Evolutionary conservation across 2,888 invertebrate species (phyloP).

Genomic region (Salticus scenicus): DNA sequence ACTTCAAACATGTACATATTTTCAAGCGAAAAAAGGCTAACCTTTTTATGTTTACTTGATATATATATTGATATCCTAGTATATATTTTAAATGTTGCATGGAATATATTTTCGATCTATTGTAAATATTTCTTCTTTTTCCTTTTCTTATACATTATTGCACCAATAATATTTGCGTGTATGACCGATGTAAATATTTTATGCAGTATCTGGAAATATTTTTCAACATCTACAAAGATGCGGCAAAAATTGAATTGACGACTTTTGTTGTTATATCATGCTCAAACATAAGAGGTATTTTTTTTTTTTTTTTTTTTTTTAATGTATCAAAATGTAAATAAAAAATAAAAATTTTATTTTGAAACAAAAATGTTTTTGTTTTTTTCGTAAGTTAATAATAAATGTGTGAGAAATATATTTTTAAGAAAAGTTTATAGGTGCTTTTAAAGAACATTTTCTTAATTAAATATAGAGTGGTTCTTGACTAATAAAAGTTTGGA

Average conservation of each 20-base stretch:
- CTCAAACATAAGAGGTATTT: background rate
- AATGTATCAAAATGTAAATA: background rate
- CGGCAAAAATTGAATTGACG: too few relatives aligned
- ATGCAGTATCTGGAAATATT: background rate
- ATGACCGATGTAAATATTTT: background rate
- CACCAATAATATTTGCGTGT: background rate
- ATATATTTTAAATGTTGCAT: background rate
- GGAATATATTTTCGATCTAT: background rate
- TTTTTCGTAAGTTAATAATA: too few relatives aligned
- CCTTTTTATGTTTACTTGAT: constrained; percentile 11
- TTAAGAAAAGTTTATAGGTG: too few relatives aligned
- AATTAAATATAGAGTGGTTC: too few relatives aligned
- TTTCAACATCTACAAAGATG: background rate
- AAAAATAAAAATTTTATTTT: background rate
- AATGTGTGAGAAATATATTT: too few relatives aligned
- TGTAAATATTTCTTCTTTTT: background rate
- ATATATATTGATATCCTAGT: background rate
- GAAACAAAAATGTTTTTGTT: too few relatives aligned
- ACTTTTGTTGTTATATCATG: too few relatives aligned
- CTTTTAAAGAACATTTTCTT: too few relatives aligned
- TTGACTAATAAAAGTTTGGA: too few relatives aligned
- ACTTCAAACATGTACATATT: background rate
- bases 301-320: too few relatives aligned
- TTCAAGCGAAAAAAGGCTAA: background rate
- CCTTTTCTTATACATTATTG: background rate